Evolutionary conservation across 1,140 invertebrate species (phyloP), one percentile per base, ranked within the genome.

Genomic region (Probaryconus sp.): DNA sequence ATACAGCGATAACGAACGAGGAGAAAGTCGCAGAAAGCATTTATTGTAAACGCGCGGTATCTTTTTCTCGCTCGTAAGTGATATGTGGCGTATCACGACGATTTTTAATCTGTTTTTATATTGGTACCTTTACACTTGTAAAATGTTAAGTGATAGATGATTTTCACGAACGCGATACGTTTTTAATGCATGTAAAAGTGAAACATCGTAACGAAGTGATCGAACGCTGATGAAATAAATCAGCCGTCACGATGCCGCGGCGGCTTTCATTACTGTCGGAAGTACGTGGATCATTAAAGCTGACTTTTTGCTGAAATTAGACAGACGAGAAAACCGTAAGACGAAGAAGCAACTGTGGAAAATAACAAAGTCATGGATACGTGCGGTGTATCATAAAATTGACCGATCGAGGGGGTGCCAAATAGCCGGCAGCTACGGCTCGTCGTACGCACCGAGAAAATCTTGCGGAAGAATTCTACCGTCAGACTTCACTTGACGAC

Each of bases 291-390:
- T 26, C 20, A 26, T 26, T 24, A 13, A 9, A 45, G 9, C 13
- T 45, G 9, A n/a, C 9, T 24, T 45, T 20, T 18, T 11, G 11
- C 9, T n/a, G 6, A 10, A 11, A 45, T 11, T 10, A 21, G n/a
- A 26, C 28, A 10, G 14, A 47, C 7, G 16, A 21, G 38, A 18
- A 26, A 43, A 26, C 18, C 14, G 40, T 1, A 26, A 58, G 13
- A 17, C 11, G 5, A 45, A 4, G 55, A 53, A 55, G 24, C 60
- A 33, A 71, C 60, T 76, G 75, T 76, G 69, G 75, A 79, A 78
- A 80, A 81, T 80, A 81, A 80, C 70, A 73, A 80, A 76, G 74
- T 65, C 70, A 63, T 33, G 50, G 28, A n/a, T 31, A 48, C 28
- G 5, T 31, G 10, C 17, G 11, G n/a, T 33, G 28, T 51, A 61